These are phyloP conservation scores for Vanacampus margaritifer DNA, from an alignment of 2,113 vertebrate species.

Conservation along the genomic window DNA sequence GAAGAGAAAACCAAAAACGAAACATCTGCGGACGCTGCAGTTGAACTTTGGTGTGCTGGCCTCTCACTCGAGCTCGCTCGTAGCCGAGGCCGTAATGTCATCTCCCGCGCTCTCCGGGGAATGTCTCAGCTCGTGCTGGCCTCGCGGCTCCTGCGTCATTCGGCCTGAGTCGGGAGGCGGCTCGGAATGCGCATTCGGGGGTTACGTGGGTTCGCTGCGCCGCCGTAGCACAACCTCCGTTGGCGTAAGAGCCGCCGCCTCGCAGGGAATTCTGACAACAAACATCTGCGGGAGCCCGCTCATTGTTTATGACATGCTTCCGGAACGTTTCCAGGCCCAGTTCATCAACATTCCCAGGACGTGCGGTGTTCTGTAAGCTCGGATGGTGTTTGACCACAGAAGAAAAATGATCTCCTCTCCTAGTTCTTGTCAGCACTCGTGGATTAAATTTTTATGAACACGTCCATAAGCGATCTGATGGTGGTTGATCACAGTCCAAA, in stretches of 20 bases:
- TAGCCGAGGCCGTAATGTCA: constrained; percentile 51
- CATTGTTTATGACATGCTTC: not conserved
- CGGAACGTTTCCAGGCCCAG: not conserved
- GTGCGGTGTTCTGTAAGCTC: not conserved
- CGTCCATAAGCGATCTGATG: too few relatives aligned
- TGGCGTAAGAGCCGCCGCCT: not conserved
- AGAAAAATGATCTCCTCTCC: not conserved
- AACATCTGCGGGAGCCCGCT: constrained; percentile 20
- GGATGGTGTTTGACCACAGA: not conserved
- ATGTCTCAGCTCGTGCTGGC: constrained; percentile 71
- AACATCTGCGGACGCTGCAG: not conserved
- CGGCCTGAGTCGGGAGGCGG: constrained; percentile 30
- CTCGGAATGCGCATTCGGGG: constrained; percentile 25
- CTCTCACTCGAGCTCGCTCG: not conserved
- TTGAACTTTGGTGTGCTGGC: not conserved
- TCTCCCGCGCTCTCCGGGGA: constrained; percentile 66
- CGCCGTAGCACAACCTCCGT: not conserved
- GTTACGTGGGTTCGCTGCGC: constrained; percentile 26
- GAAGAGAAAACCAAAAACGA: not conserved
- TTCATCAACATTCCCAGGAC: not conserved
- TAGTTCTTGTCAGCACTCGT: too few relatives aligned
- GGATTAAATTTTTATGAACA: too few relatives aligned
- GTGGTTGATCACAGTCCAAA: too few relatives aligned
- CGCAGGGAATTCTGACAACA: constrained; percentile 26
- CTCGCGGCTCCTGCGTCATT: constrained; percentile 58